A percentile compares a stretch with the other conserved stretches of the same genome.
These are phyloP conservation scores for Scolopax rusticola DNA, from an alignment of 2,797 vertebrate genomes.

Conservation along the genomic window DNA sequence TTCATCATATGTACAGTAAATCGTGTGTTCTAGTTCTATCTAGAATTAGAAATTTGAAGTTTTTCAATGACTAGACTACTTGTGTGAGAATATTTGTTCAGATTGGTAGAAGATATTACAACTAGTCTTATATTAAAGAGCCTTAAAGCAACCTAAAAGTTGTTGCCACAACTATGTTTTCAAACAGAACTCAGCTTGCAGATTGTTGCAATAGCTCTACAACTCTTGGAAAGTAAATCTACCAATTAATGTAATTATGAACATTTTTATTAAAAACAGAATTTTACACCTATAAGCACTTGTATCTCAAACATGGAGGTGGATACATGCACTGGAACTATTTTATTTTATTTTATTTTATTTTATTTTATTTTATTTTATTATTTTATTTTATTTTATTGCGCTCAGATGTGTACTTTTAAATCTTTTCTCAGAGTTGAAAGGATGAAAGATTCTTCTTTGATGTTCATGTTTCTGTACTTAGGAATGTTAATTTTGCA, in stretches of 20 bases:
- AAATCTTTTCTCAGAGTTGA: background rate
- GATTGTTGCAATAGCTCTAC: background rate
- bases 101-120: background rate
- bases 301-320: background rate
- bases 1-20: background rate
- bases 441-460: background rate
- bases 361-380: background rate
- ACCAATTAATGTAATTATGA: background rate
- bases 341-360: background rate
- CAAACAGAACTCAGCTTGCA: background rate
- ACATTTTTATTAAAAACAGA: background rate
- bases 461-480: conserved; percentile 9
- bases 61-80: background rate
- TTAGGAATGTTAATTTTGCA: conserved; percentile 20
- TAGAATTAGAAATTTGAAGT: background rate
- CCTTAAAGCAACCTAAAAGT: background rate
- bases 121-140: background rate
- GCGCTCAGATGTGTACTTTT: background rate
- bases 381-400: background rate
- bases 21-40: background rate
- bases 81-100: background rate
- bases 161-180: background rate
- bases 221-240: background rate
- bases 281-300: background rate
- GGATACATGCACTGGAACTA: background rate